phyloP scores from a whole-genome alignment of 1,140 invertebrate genomes.

The Amyelois transitella region DNA sequence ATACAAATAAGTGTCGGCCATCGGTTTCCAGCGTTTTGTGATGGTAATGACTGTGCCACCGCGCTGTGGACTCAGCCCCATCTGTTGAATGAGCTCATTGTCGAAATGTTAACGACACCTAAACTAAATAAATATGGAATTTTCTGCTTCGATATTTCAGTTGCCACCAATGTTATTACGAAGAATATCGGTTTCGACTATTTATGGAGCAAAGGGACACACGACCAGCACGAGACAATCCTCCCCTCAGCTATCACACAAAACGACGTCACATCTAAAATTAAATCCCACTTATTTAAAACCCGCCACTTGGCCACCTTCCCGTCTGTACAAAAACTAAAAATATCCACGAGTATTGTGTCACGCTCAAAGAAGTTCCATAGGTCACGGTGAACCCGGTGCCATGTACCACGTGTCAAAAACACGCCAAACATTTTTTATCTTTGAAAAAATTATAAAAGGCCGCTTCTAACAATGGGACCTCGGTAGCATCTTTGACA shows the following conservation, averaged over 20 bases:
- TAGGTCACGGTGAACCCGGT: constrained; percentile 67
- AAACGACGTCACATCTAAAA: constrained; percentile 65
- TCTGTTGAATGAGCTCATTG: constrained; percentile 20
- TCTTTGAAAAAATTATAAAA: constrained; percentile 72
- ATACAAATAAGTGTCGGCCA: constrained; percentile 66
- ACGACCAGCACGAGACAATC: constrained; percentile 62
- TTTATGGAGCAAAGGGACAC: constrained; percentile 44
- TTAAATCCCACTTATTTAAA: constrained; percentile 72
- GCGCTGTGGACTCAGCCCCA: constrained; percentile 44
- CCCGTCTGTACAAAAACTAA: constrained; percentile 69
- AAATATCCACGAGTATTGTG: constrained; percentile 70
- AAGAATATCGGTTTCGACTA: constrained; percentile 10
- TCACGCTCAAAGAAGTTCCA: constrained; percentile 69
- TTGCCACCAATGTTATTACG: background rate
- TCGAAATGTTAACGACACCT: constrained; percentile 19
- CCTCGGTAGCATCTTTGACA: constrained; percentile 73
- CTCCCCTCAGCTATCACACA: constrained; percentile 58
- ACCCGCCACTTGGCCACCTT: constrained; percentile 71
- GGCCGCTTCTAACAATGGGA: constrained; percentile 62
- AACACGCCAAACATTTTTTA: constrained; percentile 74
- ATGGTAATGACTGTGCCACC: constrained; percentile 58
- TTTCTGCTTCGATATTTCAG: constrained; percentile 4
- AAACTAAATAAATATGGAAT: constrained; percentile 27
- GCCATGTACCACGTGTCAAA: constrained; percentile 65
- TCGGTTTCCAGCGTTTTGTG: constrained; percentile 52